phyloP scores from a whole-genome alignment of 2,888 invertebrate genomes.

The Pilophorus perplexus region DNA sequence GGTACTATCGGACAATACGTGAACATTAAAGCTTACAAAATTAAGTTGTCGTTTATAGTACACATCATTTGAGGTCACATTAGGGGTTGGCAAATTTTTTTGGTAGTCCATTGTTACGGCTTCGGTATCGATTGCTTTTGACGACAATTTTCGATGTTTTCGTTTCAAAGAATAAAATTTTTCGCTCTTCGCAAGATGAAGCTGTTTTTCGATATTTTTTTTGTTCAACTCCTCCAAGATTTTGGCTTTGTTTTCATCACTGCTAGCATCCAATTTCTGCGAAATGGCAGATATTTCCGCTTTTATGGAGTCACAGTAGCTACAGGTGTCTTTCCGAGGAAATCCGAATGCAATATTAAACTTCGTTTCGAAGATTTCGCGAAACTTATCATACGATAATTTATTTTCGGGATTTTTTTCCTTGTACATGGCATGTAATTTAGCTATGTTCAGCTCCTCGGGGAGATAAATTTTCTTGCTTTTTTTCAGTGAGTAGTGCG shows the following conservation, averaged over 20 bases:
- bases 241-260: background rate
- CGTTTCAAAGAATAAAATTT: background rate
- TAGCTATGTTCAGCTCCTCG: constrained; percentile 40
- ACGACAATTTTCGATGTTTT: background rate
- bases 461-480: constrained; percentile 39
- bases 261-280: background rate
- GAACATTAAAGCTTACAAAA: constrained; percentile 36
- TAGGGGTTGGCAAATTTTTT: no score
- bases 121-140: background rate
- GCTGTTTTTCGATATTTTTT: background rate
- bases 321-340: constrained; percentile 13
- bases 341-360: constrained; percentile 21
- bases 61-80: no score
- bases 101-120: no score
- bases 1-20: constrained; percentile 18
- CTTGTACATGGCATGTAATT: constrained; percentile 41
- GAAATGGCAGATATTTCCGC: background rate
- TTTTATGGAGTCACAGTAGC: constrained; percentile 14
- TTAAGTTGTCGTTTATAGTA: no score
- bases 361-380: constrained; percentile 3
- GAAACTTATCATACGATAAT: constrained; percentile 2
- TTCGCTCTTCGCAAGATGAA: constrained; percentile 1
- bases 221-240: background rate
- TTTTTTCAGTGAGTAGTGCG: constrained; percentile 11
- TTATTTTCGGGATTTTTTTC: constrained; percentile 9